Conservation (phyloP, 1,140 invertebrate genomes). For the Meloidogyne exigua region DNA sequence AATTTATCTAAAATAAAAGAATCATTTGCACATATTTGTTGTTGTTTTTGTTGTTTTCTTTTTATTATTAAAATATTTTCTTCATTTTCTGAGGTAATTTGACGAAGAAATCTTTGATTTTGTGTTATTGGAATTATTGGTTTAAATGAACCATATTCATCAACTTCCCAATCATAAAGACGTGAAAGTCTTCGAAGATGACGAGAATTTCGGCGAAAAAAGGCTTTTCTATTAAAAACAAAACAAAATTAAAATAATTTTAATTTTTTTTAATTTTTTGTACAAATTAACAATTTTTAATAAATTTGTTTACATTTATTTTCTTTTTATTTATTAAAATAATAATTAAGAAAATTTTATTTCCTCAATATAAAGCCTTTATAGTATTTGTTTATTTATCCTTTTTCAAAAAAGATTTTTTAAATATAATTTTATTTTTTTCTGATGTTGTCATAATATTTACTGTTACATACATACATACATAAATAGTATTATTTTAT, state of each 20-base stretch:
- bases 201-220: constrained; percentile 60
- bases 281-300: too few species aligned
- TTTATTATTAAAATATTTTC: too few species aligned
- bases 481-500: background rate
- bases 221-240: constrained; percentile 50
- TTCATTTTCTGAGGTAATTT: background rate
- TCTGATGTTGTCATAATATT: too few species aligned
- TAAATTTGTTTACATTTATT: too few species aligned
- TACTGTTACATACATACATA: too few species aligned
- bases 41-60: background rate
- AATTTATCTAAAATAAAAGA: constrained; percentile 54
- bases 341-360: too few species aligned
- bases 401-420: too few species aligned
- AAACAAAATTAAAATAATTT: background rate
- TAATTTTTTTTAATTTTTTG: too few species aligned
- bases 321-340: too few species aligned
- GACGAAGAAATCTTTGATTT: constrained; percentile 17
- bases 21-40: constrained; percentile 56
- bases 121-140: constrained; percentile 20
- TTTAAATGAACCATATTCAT: constrained; percentile 19
- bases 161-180: constrained; percentile 63
- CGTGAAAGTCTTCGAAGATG: constrained; percentile 54
- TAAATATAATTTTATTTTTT: too few species aligned
- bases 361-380: too few species aligned
- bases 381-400: too few species aligned